phyloP scores from a whole-genome alignment of 2,888 invertebrate species.

The Sarcophaga rosellei region DNA sequence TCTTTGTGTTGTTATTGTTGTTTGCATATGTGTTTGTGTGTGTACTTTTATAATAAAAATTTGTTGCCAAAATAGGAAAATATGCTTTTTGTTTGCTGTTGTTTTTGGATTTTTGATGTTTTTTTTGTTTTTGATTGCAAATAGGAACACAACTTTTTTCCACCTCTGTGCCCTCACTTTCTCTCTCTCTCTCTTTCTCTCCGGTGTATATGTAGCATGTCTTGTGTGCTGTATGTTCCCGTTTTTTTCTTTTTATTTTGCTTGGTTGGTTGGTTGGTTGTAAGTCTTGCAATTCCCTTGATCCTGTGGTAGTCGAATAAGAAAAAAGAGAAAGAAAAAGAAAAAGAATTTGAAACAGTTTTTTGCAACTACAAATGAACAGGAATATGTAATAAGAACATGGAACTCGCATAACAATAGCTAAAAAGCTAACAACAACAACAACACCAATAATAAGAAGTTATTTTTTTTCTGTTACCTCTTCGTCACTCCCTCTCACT shows the following conservation, averaged over 20 bases:
- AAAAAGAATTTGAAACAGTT: not conserved
- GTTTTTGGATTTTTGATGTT: not conserved
- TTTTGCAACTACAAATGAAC: slow-evolving; percentile 34
- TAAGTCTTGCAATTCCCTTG: slow-evolving; percentile 57
- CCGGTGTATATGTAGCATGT: not conserved
- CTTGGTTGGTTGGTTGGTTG: slow-evolving; percentile 23
- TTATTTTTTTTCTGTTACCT: slow-evolving; percentile 21
- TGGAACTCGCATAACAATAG: not conserved
- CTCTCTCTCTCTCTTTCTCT: not conserved
- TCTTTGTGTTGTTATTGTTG: not conserved
- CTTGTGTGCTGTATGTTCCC: not conserved
- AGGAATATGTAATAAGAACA: not conserved
- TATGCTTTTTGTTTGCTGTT: slow-evolving; percentile 27
- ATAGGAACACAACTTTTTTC: slow-evolving; percentile 41
- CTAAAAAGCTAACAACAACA: slow-evolving; percentile 20
- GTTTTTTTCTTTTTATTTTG: slow-evolving; percentile 10
- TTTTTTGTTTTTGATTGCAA: slow-evolving; percentile 1
- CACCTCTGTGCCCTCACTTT: not conserved
- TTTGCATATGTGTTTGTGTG: not conserved
- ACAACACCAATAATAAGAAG: slow-evolving; percentile 45
- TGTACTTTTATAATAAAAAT: slow-evolving; percentile 39
- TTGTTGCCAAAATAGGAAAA: slow-evolving; percentile 50
- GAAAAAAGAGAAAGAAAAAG: not conserved
- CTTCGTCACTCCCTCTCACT: not conserved
- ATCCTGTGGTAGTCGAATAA: slow-evolving; percentile 23